Percentiles rank a stretch among this genome's conserved stretches.
Evolutionary conservation across 2,888 invertebrate genomes (phyloP).

Genomic region (Xylota sylvarum): DNA sequence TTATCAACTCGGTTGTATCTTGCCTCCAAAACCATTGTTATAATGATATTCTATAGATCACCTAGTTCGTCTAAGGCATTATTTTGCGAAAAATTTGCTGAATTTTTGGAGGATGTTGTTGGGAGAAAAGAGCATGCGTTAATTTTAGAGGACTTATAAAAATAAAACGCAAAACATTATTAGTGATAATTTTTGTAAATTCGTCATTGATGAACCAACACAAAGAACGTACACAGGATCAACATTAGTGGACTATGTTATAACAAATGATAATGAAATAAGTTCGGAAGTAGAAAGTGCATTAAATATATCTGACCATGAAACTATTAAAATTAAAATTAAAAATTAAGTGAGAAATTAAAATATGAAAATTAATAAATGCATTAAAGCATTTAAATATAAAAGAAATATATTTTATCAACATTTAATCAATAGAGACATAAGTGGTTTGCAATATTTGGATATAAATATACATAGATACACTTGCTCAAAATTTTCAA

Average conservation of each 20-base stretch:
- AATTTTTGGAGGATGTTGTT: background rate
- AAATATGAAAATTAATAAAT: background rate
- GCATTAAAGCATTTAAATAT: conserved; percentile 2
- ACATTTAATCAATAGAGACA: background rate
- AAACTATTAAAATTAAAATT: no score
- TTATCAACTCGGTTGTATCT: background rate
- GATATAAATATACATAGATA: no score
- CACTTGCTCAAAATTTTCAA: background rate
- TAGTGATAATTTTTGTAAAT: background rate
- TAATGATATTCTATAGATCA: conserved; percentile 4
- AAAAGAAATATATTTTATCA: conserved; percentile 7
- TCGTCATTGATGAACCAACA: background rate
- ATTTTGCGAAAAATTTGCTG: conserved; percentile 13
- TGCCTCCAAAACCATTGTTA: background rate
- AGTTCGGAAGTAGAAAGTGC: no score
- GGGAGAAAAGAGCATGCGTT: background rate
- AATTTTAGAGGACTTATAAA: background rate
- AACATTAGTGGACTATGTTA: background rate
- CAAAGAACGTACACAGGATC: background rate
- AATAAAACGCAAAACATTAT: no score
- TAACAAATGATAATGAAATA: no score
- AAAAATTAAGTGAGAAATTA: no score
- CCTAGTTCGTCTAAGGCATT: conserved; percentile 14
- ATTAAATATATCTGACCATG: no score
- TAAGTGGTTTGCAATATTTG: background rate